Base-by-base conservation (phyloP, 2,888 invertebrate species). In the Ichneumoninae sp. region DNA sequence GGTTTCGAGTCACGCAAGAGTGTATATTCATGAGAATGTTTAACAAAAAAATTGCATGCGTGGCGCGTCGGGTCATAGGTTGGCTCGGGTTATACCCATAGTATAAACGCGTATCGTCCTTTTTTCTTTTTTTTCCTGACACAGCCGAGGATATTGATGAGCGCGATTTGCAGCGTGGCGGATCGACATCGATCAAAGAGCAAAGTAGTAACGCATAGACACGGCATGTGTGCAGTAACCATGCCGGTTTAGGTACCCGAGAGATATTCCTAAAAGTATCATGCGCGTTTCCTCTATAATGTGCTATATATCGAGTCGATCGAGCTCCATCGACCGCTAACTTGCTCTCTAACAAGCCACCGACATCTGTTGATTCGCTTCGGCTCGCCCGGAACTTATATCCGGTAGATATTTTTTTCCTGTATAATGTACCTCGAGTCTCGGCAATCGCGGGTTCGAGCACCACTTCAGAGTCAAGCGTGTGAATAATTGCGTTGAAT, bases 401-500 rank as follows among this genome's bases (percentile, higher is more conserved):
- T 89, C 89, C 90, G 86, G 68, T 70, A 88, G 87, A 89, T 88
- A 87, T 88, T 87, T 88, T 54, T 54, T 75, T 50, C 54, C 47
- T 79, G 44, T 44, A 36, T 65, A 68, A 63, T 66, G 33, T 33
- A 79, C 47, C 7, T n/a, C 13, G 33, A 60, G 4, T 52, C 33
- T 16, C 54, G 52, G 19, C 65, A 36, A 73, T 77, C 47, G 69
- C 78, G 65, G 47, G 50, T 19, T 57, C 26, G 70, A 84, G 83
- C 70, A 65, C 87, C 88, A 87, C 89, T 89, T 88, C 86, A 89
- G 88, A 89, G 85, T 89, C 89, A 85, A 78, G 86, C 85, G 89
- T 92, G 92, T 93, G 92, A 91, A 93, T 92, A 93, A 93, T 93
- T 91, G 91, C 52, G 44, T 86, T 92, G 92, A 93, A 93, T 93